Evolutionary conservation across 1,140 invertebrate species (phyloP).

Genomic region (Druon quercuslanigerum): DNA sequence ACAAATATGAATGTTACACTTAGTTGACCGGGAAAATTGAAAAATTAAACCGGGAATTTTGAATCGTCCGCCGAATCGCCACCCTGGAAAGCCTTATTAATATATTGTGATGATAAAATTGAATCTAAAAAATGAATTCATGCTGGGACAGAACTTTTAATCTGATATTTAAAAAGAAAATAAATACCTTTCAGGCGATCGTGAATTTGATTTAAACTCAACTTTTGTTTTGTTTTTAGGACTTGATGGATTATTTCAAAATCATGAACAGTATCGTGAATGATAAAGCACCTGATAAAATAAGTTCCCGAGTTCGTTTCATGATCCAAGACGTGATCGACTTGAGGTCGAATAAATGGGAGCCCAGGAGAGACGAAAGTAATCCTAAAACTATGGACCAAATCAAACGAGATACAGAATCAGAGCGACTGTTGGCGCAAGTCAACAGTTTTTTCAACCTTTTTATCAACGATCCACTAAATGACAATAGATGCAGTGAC

Average conservation of each 20-base stretch:
- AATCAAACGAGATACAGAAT: conserved; percentile 91
- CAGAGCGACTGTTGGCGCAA: conserved; percentile 80
- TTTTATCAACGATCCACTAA: conserved; percentile 72
- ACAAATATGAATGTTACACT: no score
- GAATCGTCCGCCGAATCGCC: no score
- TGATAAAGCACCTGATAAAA: conserved; percentile 75
- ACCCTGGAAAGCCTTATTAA: no score
- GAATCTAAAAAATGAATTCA: no score
- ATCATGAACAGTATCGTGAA: conserved; percentile 82
- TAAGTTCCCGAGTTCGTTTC: conserved; percentile 89
- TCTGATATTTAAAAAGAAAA: no score
- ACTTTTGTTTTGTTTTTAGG: conserved; percentile 71
- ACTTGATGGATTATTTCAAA: conserved; percentile 81
- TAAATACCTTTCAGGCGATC: no score
- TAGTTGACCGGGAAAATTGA: no score
- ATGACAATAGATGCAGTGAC: conserved; percentile 76
- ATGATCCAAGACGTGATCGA: conserved; percentile 97
- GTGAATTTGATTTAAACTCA: neutral
- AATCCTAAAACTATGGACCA: conserved; percentile 96
- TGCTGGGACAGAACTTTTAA: no score
- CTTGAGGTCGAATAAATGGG: conserved; percentile 88
- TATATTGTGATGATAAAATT: no score
- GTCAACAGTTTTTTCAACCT: conserved; percentile 70
- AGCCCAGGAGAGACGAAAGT: conserved; percentile 88
- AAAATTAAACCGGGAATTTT: no score